phyloP scores from a whole-genome alignment of 2,888 invertebrate species.

The Drosophila nr. medialis region DNA sequence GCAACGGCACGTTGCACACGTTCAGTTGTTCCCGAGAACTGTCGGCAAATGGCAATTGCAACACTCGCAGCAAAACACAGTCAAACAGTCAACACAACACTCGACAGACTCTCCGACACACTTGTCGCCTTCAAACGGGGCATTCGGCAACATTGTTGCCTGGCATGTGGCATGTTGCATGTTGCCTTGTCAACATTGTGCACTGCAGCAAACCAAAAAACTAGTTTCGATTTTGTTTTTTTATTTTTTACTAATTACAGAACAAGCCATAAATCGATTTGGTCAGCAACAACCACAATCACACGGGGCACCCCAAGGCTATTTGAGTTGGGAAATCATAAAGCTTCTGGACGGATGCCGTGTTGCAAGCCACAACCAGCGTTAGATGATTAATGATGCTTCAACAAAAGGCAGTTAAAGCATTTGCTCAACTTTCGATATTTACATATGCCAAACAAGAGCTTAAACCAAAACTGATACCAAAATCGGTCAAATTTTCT shows the following conservation, averaged over 20 bases:
- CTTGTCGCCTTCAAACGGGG: conserved; percentile 44
- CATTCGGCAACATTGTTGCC: conserved; percentile 67
- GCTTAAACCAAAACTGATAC: not conserved
- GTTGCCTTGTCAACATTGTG: conserved; percentile 61
- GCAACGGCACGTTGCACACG: conserved; percentile 33
- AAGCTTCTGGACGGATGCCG: conserved; percentile 34
- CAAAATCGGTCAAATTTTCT: not conserved
- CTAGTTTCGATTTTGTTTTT: conserved; percentile 43
- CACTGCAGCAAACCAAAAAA: conserved; percentile 21
- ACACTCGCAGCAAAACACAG: conserved; percentile 36
- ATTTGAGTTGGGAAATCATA: conserved; percentile 32
- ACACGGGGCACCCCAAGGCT: conserved; percentile 50
- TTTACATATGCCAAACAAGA: conserved; percentile 43
- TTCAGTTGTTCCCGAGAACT: conserved; percentile 63
- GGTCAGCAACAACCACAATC: conserved; percentile 5
- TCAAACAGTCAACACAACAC: conserved; percentile 37
- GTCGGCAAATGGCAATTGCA: conserved; percentile 56
- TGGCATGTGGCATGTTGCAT: conserved; percentile 25
- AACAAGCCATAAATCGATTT: conserved; percentile 68
- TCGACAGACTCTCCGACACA: conserved; percentile 40
- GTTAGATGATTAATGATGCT: conserved; percentile 45
- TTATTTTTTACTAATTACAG: conserved; percentile 54
- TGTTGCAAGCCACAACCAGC: conserved; percentile 7
- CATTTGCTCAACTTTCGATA: conserved; percentile 39
- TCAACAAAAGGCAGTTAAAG: conserved; percentile 12